phyloP scores from a whole-genome alignment of 1,140 invertebrate species.

The Caenorhabditis briggsae region DNA sequence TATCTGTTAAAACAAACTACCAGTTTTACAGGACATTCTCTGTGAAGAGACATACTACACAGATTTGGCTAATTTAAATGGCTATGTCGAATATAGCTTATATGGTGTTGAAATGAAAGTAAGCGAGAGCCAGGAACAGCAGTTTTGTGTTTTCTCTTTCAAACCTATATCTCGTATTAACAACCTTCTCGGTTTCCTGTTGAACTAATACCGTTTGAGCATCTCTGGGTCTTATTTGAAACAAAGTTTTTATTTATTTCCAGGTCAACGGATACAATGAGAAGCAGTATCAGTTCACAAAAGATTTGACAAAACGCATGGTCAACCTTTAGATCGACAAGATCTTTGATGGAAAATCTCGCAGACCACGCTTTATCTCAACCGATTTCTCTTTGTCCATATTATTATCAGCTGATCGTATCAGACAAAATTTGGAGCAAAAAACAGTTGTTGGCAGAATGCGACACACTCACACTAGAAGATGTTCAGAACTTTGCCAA shows the following conservation, averaged over 20 bases:
- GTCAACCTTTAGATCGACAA: slow-evolving; percentile 84
- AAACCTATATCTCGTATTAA: not conserved
- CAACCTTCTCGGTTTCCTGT: not conserved
- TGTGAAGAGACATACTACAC: slow-evolving; percentile 94
- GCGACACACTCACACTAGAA: slow-evolving; percentile 84
- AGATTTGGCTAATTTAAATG: slow-evolving; percentile 88
- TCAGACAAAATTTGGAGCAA: slow-evolving; percentile 90
- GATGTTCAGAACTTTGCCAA: slow-evolving; percentile 85
- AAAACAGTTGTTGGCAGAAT: slow-evolving; percentile 85
- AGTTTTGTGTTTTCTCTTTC: not conserved
- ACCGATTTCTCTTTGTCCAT: slow-evolving; percentile 92
- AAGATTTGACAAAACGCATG: slow-evolving; percentile 89
- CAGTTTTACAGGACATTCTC: slow-evolving; percentile 84
- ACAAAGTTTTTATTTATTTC: not conserved
- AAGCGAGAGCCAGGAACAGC: slow-evolving; percentile 86
- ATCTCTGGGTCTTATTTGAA: not conserved
- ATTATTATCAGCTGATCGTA: slow-evolving; percentile 87
- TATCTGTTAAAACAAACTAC: not conserved
- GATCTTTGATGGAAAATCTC: slow-evolving; percentile 84
- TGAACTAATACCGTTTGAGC: not conserved
- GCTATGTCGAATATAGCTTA: slow-evolving; percentile 81
- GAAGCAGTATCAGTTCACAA: slow-evolving; percentile 88
- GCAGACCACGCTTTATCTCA: slow-evolving; percentile 86
- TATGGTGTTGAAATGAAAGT: slow-evolving; percentile 40
- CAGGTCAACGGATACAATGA: slow-evolving; percentile 86